Conservation (phyloP, 1,140 invertebrate genomes). For the Trachymyrmex septentrionalis region DNA sequence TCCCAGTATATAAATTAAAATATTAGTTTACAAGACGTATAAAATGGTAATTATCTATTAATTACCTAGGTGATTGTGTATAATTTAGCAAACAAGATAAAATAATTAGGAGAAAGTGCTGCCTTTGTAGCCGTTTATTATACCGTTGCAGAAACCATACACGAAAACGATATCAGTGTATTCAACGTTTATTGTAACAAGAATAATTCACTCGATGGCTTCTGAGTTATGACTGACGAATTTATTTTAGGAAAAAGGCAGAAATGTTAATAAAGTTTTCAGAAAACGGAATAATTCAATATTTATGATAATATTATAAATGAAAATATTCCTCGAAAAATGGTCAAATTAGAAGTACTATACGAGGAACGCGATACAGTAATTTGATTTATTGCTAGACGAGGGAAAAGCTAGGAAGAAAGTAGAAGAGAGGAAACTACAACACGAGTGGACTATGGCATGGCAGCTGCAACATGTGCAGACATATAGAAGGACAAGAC, state of each 20-base stretch:
- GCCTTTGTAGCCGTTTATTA: no score
- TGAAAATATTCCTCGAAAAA: no score
- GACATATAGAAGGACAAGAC: slow-evolving; percentile 30
- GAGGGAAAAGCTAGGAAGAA: slow-evolving; percentile 27
- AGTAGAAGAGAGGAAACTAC: slow-evolving; percentile 36
- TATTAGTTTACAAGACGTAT: not conserved
- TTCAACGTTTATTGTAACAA: no score
- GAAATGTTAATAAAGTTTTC: no score
- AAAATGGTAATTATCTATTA: not conserved
- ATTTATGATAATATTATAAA: no score
- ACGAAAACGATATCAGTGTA: no score
- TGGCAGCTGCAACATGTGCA: slow-evolving; percentile 56
- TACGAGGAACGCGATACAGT: slow-evolving; percentile 59
- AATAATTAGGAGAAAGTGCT: not conserved
- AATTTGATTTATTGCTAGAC: slow-evolving; percentile 72
- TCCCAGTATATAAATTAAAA: not conserved
- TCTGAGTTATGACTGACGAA: no score
- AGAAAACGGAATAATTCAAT: no score
- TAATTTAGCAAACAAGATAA: not conserved
- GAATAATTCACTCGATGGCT: no score
- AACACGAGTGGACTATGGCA: slow-evolving; percentile 50
- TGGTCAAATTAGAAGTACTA: slow-evolving; percentile 7
- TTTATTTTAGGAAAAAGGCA: no score
- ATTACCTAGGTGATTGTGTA: not conserved
- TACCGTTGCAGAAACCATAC: no score